A percentile compares a stretch with the other conserved stretches of the same genome.
phyloP scores from a whole-genome alignment of 1,140 invertebrate species.

The Megalopta genalis region DNA sequence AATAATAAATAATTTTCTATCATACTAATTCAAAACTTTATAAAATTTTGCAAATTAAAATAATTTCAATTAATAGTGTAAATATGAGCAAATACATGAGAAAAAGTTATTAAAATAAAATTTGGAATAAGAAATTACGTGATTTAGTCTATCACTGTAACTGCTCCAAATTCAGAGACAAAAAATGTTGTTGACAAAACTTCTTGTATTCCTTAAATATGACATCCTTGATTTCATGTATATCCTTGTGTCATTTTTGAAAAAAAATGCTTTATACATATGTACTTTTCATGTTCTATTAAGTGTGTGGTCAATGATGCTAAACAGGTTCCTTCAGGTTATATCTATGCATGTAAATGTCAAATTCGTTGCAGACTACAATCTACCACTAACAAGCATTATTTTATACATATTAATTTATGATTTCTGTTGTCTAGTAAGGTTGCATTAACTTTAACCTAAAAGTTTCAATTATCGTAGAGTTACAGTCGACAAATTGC shows the following conservation, averaged over 20 bases:
- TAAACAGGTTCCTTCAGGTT: slow-evolving; percentile 33
- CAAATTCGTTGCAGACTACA: slow-evolving; percentile 37
- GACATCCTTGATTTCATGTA: slow-evolving; percentile 1
- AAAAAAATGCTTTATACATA: neutral
- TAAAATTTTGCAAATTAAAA: neutral
- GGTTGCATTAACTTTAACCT: slow-evolving; percentile 26
- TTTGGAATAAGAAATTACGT: slow-evolving; percentile 10
- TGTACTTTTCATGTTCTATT: neutral
- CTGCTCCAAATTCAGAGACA: slow-evolving; percentile 1
- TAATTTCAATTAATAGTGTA: neutral
- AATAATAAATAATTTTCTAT: neutral
- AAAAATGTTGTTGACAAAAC: neutral
- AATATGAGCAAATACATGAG: neutral
- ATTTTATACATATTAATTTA: slow-evolving; percentile 31
- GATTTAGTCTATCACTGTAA: slow-evolving; percentile 19
- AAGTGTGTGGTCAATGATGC: neutral
- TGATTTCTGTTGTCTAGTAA: neutral
- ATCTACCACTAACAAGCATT: slow-evolving; percentile 33
- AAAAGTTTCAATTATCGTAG: neutral
- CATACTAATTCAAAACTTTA: neutral
- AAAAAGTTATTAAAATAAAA: neutral
- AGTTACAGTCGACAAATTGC: neutral
- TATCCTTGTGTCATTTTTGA: neutral
- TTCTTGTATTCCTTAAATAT: slow-evolving; percentile 5
- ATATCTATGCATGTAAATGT: slow-evolving; percentile 38